phyloP scores from a whole-genome alignment of 2,888 invertebrate species.

The Serripes groenlandicus region DNA sequence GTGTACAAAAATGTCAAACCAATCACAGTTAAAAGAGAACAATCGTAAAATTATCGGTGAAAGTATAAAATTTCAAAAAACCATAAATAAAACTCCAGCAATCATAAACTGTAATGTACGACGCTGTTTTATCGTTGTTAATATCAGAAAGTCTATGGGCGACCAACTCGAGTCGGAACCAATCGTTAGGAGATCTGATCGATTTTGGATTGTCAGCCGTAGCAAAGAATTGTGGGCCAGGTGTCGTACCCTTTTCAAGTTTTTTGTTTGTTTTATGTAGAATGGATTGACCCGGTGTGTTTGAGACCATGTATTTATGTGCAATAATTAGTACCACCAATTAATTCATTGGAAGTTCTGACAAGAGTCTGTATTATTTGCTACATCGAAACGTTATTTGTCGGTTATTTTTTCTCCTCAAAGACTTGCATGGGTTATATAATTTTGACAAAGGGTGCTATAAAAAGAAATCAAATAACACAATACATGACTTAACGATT shows the following conservation, averaged over 20 bases:
- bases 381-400: too few relatives aligned
- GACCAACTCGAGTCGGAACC: neutral
- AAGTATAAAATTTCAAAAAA: conserved; percentile 19
- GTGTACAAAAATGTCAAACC: neutral
- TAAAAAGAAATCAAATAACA: too few relatives aligned
- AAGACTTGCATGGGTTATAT: too few relatives aligned
- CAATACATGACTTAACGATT: too few relatives aligned
- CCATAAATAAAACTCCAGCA: conserved; percentile 9
- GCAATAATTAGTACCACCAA: too few relatives aligned
- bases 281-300: neutral
- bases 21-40: neutral
- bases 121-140: conserved; percentile 10
- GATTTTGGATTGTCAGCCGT: conserved; percentile 11
- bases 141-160: neutral
- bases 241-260: neutral
- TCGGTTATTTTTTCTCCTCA: too few relatives aligned
- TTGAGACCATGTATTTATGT: neutral
- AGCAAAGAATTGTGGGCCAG: neutral
- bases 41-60: neutral
- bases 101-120: neutral
- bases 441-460: too few relatives aligned
- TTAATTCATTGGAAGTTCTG: too few relatives aligned
- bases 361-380: too few relatives aligned
- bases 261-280: neutral
- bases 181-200: conserved; percentile 13